Evolutionary conservation across 2,113 vertebrate genomes (phyloP), one percentile per base, ranked within the genome.

Genomic region (Turnix velox): DNA sequence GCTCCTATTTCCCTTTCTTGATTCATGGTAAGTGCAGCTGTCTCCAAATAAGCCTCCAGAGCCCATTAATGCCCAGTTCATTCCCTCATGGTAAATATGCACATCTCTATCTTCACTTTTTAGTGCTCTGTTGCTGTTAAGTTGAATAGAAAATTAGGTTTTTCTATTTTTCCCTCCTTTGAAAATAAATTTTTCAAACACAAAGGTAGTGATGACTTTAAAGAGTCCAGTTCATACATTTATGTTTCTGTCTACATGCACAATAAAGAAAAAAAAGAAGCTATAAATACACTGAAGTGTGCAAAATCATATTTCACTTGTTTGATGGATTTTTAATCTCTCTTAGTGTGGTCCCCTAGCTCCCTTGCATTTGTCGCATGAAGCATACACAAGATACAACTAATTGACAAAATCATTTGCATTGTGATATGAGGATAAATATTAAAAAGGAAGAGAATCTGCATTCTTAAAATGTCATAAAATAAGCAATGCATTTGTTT

Each of bases 11-110:
- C 96, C 95, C 94, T 95, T 97, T 96, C 95, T 96, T 97, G 97
- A 97, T 97, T 98, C 97, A 97, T 95, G 96, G 80, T 97, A 97
- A 98, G 96, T 97, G 95, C 97, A 97, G 96, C 96, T 97, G 97
- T 95, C 96, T 98, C 96, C 93, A 94, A 96, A 96, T 95, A 96
- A 97, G 95, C 82, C 96, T 97, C 87, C 65, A 33, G 90, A 97
- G 96, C 95, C 96, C 95, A 93, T 96, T 96, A 97, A 94, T 94
- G 93, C 92, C 94, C 93, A 87, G 91, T 92, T 91, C 87, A 66
- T 95, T 94, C 91, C 92, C 90, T 96, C 78, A 87, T 84, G 90
- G 97, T 97, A 97, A 98, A 97, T 94, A 97, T 62, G 94, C 94
- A 93, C 91, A 93, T 94, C 93, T 94, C 79, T 33, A 92, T 59